Evolutionary conservation across 2,888 invertebrate genomes (phyloP), one percentile per base, ranked within the genome.

Genomic region (Tetranychus piercei): DNA sequence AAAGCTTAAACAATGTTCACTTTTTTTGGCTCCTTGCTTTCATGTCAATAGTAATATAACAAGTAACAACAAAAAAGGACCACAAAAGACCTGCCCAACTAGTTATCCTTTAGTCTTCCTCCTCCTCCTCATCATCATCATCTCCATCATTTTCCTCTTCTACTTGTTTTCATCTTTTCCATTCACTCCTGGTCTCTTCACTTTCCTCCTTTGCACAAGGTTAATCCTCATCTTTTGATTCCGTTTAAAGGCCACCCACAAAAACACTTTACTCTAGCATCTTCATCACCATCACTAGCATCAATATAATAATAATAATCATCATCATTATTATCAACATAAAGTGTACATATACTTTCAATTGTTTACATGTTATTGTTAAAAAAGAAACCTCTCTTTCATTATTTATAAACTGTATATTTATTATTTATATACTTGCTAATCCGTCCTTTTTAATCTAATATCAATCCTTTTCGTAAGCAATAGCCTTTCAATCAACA

Each of bases 1-100:
- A 55, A 55, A 55, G 55, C 55, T 55, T 55, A 55, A 55, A 55
- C 55, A 55, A 55, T 55, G 55, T 55, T 55, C 55, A 55, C 55
- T 55, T 55, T 55, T 55, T 55, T 9, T 55, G 34, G 34, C 34
- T 34, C 34, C 55, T 55, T 9, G 15, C 15, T 15, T 9, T 55
- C 9, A 15, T 55, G 55, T 55, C 55, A 55, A 55, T 55, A 55
- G 55, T 55, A 55, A 15, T 55, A 55, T 55, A 55, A 55, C 15
- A 15, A 15, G 9, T 15, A 15, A 55, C 55, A 55, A 55, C 55
- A 55, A 55, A 55, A 55, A 55, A 55, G 55, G 55, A 55, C 55
- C 55, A 55, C 55, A 55, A 55, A 55, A 55, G 55, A 55, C 55
- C 55, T 55, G 55, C 55, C 55, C 55, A 55, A 55, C 5, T 55